Percentiles rank a stretch among this genome's conserved stretches.
These are phyloP conservation scores for Andrena camellia DNA, from an alignment of 2,888 invertebrate genomes.

Conservation along the genomic window DNA sequence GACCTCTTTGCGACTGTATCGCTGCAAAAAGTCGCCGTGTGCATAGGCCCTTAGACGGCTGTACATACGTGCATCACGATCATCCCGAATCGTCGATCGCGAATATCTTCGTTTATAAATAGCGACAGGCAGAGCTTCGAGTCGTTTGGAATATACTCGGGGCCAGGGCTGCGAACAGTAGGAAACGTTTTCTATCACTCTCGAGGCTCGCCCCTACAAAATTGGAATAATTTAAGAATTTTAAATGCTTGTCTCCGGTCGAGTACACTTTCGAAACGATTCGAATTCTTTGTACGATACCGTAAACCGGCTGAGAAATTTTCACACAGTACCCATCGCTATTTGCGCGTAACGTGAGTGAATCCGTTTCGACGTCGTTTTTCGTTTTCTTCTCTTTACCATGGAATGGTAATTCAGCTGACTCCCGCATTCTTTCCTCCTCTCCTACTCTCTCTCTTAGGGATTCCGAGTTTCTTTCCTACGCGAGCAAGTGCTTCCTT, in stretches of 20 bases:
- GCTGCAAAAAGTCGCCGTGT: too few species aligned
- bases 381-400: background rate
- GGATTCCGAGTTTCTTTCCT: slow-evolving; percentile 31
- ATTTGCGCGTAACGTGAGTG: background rate
- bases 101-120: slow-evolving; percentile 20
- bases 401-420: background rate
- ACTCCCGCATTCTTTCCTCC: slow-evolving; percentile 5
- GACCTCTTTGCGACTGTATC: too few species aligned
- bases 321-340: background rate
- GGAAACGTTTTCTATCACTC: background rate
- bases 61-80: slow-evolving; percentile 29
- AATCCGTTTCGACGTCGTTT: slow-evolving; percentile 13
- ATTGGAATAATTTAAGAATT: background rate
- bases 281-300: slow-evolving; percentile 4
- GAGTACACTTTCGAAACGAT: slow-evolving; percentile 1
- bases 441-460: slow-evolving; percentile 41
- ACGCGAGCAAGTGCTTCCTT: slow-evolving; percentile 52
- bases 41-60: too few species aligned
- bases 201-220: too few species aligned
- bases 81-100: slow-evolving; percentile 35
- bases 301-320: background rate
- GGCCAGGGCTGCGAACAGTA: background rate
- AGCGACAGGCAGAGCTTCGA: background rate
- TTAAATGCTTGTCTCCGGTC: background rate
- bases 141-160: background rate